Evolutionary conservation across 2,113 vertebrate species (phyloP).

Genomic region (Caloenas nicobarica): DNA sequence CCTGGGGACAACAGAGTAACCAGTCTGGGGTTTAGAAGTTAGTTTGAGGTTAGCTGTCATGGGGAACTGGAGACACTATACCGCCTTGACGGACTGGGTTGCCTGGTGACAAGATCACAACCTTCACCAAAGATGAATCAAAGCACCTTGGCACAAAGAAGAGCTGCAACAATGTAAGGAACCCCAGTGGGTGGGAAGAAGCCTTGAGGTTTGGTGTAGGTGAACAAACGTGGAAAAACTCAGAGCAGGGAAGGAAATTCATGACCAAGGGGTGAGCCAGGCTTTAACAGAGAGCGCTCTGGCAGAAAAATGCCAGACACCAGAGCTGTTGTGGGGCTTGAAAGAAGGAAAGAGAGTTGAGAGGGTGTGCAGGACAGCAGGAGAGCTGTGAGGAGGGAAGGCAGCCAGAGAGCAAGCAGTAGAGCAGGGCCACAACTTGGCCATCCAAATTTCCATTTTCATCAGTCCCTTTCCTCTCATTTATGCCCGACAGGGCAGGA

Average conservation of each 20-base stretch:
- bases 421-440: not conserved
- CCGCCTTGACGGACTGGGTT: not conserved
- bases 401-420: not conserved
- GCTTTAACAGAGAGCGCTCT: not conserved
- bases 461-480: not conserved
- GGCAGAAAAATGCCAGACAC: not conserved
- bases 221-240: not conserved
- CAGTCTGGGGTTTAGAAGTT: not conserved
- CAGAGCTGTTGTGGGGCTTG: not conserved
- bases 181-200: not conserved
- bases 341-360: not conserved
- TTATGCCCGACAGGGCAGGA: not conserved
- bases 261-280: not conserved
- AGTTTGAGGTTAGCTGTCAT: not conserved
- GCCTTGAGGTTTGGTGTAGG: not conserved
- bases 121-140: not conserved
- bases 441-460: not conserved
- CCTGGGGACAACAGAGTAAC: not conserved
- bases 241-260: not conserved
- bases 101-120: rapidly evolving
- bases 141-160: not conserved
- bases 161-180: not conserved
- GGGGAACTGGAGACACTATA: not conserved
- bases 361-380: not conserved
- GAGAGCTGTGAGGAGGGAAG: not conserved